Percentiles rank a stretch among this genome's conserved stretches.
Conservation (phyloP, 2,113 vertebrate genomes). For the Eretmodus cyanostictus region DNA sequence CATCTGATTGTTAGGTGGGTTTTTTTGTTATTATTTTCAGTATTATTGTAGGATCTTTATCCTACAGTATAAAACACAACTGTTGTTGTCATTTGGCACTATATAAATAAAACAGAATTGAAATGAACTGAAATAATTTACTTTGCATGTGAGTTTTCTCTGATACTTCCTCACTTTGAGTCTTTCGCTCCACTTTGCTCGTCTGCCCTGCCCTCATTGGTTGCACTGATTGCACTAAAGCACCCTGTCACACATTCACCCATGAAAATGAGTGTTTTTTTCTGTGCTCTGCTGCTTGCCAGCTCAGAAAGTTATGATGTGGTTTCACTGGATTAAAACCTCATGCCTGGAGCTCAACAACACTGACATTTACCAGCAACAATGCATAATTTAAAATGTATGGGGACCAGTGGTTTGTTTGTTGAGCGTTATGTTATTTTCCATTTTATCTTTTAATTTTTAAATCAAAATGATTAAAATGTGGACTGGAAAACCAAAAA, state of each 20-base stretch:
- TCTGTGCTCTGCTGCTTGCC: not conserved
- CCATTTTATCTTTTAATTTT: not conserved
- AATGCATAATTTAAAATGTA: not conserved
- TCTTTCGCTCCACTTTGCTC: not conserved
- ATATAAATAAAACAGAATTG: rapidly evolving
- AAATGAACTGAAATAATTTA: not conserved
- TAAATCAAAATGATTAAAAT: not conserved
- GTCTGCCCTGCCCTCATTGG: not conserved
- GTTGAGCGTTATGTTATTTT: not conserved
- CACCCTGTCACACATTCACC: not conserved
- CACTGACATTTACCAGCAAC: not conserved
- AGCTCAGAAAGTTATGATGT: not conserved
- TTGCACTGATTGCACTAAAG: not conserved
- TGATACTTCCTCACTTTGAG: not conserved
- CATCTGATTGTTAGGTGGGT: not conserved
- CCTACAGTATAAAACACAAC: not conserved
- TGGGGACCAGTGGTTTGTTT: not conserved
- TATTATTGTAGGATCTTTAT: rapidly evolving
- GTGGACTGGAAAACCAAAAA: not conserved
- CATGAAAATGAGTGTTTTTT: not conserved
- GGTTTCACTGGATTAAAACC: not conserved
- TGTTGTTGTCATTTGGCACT: not conserved
- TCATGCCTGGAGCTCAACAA: not conserved
- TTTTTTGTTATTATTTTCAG: not conserved
- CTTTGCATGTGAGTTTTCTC: not conserved